Base-by-base conservation (phyloP, 1,140 invertebrate genomes). In the Aphelenchoides fujianensis region DNA sequence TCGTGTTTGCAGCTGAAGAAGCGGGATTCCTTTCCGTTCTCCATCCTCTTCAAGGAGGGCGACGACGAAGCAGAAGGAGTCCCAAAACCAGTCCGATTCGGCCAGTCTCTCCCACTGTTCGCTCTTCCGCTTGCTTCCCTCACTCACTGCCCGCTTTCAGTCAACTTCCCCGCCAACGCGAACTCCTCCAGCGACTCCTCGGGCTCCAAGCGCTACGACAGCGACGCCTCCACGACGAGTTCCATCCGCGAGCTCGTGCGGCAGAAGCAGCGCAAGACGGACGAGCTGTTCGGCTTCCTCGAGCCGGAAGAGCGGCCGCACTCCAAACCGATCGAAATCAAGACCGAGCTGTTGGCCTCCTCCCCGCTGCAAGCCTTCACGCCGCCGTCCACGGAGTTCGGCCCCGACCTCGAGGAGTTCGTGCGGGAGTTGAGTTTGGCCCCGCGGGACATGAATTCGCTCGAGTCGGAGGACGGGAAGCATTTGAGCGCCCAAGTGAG, bases 151-250 rank as follows among this genome's bases (percentile, higher is more conserved):
- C 34, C 23, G 12, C 12, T 59, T 59, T 59, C 55, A 59, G 55
- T 59, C 55, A 5, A 19, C 23, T 59, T 59, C 55, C 55, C 55
- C 7, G 19, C 19, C 12, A 59, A 5, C 55, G 55, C 55, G 5
- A 59, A 59, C 23, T 59, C 55, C 28, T 59, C 63, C 23, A 66
- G 63, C 31, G 36, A 37, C 3, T 66, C 63, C 12, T 66, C 63
- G 32, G 63, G 63, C 53, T 66, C 63, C 12, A 66, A 66, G 53
- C 63, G 63, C n/a, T 66, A 36, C 7, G 63, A 66, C 31, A 66
- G 63, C 7, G 63, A 66, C 16, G 36, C 34, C 19, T 66, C 63
- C 12, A 36, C 63, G 12, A 19, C 63, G 12, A 36, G 32, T 37
- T 66, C 63, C 12, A 34, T 66, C 53, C 1, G 63, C 9, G 63